These are phyloP conservation scores for Luperina nickerlii DNA, from an alignment of 2,888 invertebrate species.

Conservation along the genomic window DNA sequence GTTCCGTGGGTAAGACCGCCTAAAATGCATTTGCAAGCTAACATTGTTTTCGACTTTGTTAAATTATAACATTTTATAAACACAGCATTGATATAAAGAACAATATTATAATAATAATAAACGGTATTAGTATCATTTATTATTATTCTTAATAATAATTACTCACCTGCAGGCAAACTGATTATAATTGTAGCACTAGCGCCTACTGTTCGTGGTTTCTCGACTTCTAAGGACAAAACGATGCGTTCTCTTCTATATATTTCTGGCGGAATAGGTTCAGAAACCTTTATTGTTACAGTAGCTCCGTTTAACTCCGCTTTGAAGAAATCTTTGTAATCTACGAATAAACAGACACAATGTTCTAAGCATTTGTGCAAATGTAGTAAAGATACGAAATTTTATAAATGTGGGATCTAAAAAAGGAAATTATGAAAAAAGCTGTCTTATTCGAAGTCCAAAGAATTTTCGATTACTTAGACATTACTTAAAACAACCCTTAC, in stretches of 20 bases:
- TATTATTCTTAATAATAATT: conserved; percentile 1
- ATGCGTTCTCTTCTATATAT: conserved; percentile 70
- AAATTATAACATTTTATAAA: neutral
- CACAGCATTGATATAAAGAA: neutral
- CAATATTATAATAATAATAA: neutral
- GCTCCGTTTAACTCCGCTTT: conserved; percentile 60
- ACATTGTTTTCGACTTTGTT: neutral
- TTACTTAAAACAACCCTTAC: neutral
- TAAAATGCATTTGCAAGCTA: conserved; percentile 4
- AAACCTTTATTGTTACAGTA: conserved; percentile 64
- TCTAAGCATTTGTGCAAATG: neutral
- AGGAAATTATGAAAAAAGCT: neutral
- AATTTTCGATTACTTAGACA: neutral
- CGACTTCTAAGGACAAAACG: conserved; percentile 74
- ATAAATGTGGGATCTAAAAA: neutral
- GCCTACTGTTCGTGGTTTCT: conserved; percentile 80
- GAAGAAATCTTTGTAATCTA: conserved; percentile 74
- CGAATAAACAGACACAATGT: conserved; percentile 13
- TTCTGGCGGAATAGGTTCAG: conserved; percentile 72
- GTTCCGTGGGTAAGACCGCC: neutral
- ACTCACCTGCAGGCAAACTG: conserved; percentile 78
- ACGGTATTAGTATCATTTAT: neutral
- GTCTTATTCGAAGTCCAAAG: neutral
- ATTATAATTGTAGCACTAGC: conserved; percentile 78
- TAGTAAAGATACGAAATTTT: neutral